A percentile compares a stretch with the other conserved stretches of the same genome.
These are phyloP conservation scores for Palloptera scutellata DNA, from an alignment of 2,888 invertebrate species.

Conservation along the genomic window DNA sequence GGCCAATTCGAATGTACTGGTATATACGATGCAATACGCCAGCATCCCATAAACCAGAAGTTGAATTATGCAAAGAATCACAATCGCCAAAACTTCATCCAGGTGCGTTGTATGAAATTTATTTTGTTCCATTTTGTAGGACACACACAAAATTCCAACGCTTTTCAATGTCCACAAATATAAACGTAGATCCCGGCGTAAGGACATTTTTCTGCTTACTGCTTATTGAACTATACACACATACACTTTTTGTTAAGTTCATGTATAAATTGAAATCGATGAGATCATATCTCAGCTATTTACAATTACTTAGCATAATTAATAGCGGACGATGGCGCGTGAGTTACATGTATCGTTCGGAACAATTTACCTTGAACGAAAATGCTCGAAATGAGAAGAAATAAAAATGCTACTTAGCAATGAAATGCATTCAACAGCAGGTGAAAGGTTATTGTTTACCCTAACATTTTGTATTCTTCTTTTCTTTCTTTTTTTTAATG, in stretches of 20 bases:
- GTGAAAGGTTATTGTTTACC: no score
- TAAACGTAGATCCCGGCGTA: slow-evolving; percentile 43
- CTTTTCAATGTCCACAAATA: slow-evolving; percentile 45
- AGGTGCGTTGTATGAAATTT: not conserved
- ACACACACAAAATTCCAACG: slow-evolving; percentile 44
- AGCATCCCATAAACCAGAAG: slow-evolving; percentile 25
- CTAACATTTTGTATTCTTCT: no score
- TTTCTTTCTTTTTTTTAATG: no score
- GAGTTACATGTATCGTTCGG: no score
- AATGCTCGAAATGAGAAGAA: not conserved
- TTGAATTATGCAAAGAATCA: slow-evolving; percentile 36
- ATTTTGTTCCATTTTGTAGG: slow-evolving; percentile 19
- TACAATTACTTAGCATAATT: no score
- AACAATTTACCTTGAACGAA: no score
- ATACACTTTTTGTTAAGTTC: no score
- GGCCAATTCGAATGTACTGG: slow-evolving; percentile 12
- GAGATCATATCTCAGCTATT: no score
- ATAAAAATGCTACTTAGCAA: not conserved
- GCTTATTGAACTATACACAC: not conserved
- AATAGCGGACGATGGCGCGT: no score
- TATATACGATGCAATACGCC: slow-evolving; percentile 19
- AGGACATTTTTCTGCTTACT: slow-evolving; percentile 37
- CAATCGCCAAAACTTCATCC: slow-evolving; percentile 12
- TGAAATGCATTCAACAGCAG: no score
- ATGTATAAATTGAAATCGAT: no score